phyloP scores from a whole-genome alignment of 2,797 vertebrate genomes.

The Cossypha heuglini region DNA sequence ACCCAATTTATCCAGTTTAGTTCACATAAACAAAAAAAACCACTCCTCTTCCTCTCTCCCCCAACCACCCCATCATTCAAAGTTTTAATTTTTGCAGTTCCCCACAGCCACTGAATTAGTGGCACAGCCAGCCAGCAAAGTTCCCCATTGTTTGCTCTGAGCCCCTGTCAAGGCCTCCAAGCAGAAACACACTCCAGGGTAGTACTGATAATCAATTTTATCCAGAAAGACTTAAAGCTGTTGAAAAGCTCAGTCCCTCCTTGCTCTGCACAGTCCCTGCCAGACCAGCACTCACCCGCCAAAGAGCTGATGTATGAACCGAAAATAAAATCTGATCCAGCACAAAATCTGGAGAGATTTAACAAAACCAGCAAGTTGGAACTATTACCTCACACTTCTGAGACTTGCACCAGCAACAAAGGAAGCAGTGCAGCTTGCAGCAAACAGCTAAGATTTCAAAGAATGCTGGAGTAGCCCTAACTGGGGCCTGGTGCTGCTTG shows the following conservation, averaged over 20 bases:
- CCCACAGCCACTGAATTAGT: background rate
- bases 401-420: background rate
- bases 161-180: background rate
- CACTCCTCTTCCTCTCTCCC: too few species aligned
- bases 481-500: background rate
- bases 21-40: background rate
- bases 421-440: background rate
- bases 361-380: background rate
- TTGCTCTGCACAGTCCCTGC: background rate
- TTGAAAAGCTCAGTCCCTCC: background rate
- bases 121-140: background rate
- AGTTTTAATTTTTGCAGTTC: background rate
- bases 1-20: background rate
- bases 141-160: background rate
- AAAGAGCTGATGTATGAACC: background rate
- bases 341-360: background rate
- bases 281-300: background rate
- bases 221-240: background rate
- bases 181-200: accelerated
- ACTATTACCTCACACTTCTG: background rate
- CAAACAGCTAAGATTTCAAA: background rate
- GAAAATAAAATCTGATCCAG: background rate
- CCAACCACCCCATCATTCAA: background rate
- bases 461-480: background rate
- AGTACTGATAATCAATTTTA: background rate